These are phyloP conservation scores for Sipha flava DNA, from an alignment of 1,140 invertebrate species.

Conservation along the genomic window DNA sequence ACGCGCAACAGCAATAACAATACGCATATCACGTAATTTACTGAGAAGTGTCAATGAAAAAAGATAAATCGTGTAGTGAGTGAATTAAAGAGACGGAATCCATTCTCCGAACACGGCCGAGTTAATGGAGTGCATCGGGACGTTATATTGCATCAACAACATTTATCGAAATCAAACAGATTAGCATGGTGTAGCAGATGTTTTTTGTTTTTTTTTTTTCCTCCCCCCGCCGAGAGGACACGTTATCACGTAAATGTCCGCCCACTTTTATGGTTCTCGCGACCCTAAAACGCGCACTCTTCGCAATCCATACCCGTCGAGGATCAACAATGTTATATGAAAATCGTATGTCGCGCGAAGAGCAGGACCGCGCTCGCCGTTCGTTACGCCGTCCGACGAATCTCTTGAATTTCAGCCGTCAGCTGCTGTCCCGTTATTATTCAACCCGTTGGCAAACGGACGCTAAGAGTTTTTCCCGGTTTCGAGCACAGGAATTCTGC, in stretches of 20 bases:
- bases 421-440: not conserved
- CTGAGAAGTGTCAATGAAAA: not conserved
- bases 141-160: not conserved
- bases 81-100: not conserved
- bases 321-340: constrained; percentile 10
- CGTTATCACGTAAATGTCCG: not conserved
- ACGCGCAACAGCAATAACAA: not conserved
- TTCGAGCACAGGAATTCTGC: not conserved
- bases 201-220: not conserved
- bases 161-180: not conserved
- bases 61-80: not conserved
- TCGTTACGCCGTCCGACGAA: no score
- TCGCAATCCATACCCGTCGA: not conserved
- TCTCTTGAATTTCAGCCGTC: no score
- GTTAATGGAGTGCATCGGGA: not conserved
- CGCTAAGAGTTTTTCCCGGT: no score
- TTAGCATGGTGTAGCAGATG: not conserved
- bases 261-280: not conserved
- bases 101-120: not conserved
- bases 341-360: not conserved
- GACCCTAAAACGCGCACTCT: not conserved
- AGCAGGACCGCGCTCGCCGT: no score
- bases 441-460: not conserved
- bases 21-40: not conserved
- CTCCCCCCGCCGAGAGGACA: not conserved